Evolutionary conservation across 2,113 vertebrate genomes (phyloP).

Genomic region (Oxyruncus cristatus): DNA sequence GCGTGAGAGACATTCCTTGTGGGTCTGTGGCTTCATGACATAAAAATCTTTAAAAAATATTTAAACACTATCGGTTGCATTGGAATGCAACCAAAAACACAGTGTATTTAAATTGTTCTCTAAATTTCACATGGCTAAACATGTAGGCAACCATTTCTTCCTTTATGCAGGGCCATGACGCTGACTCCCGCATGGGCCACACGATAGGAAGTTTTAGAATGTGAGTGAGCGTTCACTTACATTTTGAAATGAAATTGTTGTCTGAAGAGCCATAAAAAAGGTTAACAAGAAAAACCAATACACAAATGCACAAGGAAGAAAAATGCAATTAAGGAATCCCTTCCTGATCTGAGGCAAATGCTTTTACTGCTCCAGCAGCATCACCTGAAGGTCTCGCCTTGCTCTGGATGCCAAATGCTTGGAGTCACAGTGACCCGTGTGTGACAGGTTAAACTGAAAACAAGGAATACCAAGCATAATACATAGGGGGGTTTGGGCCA

Average conservation of each 20-base stretch:
- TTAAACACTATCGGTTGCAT: not conserved
- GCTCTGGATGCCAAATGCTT: accelerated
- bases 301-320: not conserved
- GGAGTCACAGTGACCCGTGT: accelerated
- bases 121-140: not conserved
- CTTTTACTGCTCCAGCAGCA: not conserved
- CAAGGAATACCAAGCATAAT: not conserved
- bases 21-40: not conserved
- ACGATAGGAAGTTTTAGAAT: not conserved
- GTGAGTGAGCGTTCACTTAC: not conserved
- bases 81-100: not conserved
- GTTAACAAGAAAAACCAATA: not conserved
- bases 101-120: not conserved
- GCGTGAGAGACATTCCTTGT: not conserved
- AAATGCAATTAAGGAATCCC: not conserved
- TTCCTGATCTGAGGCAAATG: not conserved
- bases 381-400: accelerated
- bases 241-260: not conserved
- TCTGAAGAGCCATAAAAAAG: not conserved
- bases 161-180: not conserved
- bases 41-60: not conserved
- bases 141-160: accelerated
- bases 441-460: not conserved
- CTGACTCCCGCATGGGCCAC: not conserved
- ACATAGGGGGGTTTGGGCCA: not conserved